Base-by-base conservation (phyloP, 2,113 vertebrate genomes). In the Chrysochloris asiatica region DNA sequence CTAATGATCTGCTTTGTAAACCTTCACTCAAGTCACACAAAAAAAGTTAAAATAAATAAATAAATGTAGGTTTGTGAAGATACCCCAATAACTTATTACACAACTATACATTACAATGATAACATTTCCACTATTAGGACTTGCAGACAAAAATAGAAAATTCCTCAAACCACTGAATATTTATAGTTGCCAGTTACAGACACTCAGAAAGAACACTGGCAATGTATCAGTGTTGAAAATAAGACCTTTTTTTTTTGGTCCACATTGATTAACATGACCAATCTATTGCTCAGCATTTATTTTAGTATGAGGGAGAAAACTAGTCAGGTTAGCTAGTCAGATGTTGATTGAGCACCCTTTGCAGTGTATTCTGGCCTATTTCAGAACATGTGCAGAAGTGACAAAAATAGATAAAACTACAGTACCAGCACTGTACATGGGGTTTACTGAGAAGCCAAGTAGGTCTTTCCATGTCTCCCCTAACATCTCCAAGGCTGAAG, bases 391-490 rank as follows among this genome's bases (percentile, higher is more conserved):
- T 10, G 38, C 50, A 86, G 83, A 77, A 82, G 38, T 3, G 28
- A 30, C 33, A 77, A 47, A 38, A 54, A 21, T 3, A 54, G 72
- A 69, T 38, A 80, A 52, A 76, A 26, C 14, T 6, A 9, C 26
- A n/a, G 4, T 8, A 59, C 22, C 8, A 24, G 10, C 7, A 45
- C 1, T n/a, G 41, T 4, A 7, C 2, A 4, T 8, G 12, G 10
- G 28, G 38, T 38, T 45, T 8, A 24, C 9, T n/a, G 21, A 67
- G 73, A 67, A 83, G 2, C 12, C 19, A 33, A 43, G 26, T 28
- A 63, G 75, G 4, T 36, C 17, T 17, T n/a, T 3, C 24, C 48
- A 26, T 33, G 36, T 33, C 30, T 43, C 0, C 21, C n/a, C 17
- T 14, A 1, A 4, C 3, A 22, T n/a, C 13, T 59, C 21, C 43